A percentile compares a stretch with the other conserved stretches of the same genome.
Conservation (phyloP, 2,888 invertebrate species). For the Erpobdella octoculata region DNA sequence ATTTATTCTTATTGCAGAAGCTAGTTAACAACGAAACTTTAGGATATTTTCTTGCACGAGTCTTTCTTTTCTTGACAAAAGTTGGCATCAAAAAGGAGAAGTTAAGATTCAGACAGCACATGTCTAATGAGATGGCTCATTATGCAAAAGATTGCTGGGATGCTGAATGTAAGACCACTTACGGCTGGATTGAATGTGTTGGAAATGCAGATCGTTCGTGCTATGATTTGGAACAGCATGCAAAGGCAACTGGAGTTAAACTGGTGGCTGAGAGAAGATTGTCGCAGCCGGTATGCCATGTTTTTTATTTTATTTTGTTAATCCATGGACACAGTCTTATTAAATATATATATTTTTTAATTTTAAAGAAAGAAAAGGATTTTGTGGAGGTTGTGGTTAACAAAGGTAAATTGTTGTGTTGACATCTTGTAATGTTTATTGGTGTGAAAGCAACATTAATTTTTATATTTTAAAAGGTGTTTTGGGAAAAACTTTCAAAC, state of each 20-base stretch:
- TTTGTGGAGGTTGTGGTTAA: background rate
- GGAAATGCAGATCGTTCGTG: slow-evolving; percentile 98
- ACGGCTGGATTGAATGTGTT: slow-evolving; percentile 79
- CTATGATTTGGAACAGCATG: slow-evolving; percentile 88
- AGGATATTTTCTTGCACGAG: slow-evolving; percentile 93
- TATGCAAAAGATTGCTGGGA: slow-evolving; percentile 99
- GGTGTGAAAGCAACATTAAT: background rate
- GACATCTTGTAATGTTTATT: background rate
- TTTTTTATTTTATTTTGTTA: background rate
- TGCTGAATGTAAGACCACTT: slow-evolving; percentile 91
- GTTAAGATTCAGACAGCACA: slow-evolving; percentile 91
- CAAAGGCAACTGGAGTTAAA: slow-evolving; percentile 81
- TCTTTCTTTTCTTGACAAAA: slow-evolving; percentile 76
- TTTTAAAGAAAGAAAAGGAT: background rate
- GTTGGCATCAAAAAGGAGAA: slow-evolving; percentile 77
- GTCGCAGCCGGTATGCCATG: slow-evolving; percentile 61
- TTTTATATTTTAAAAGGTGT: slow-evolving; percentile 57
- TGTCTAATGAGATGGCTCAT: slow-evolving; percentile 99
- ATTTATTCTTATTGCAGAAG: slow-evolving; percentile 39
- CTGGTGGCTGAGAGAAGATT: slow-evolving; percentile 86
- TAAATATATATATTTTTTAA: background rate
- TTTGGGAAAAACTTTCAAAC: slow-evolving; percentile 85
- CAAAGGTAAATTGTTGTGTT: background rate
- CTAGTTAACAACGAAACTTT: slow-evolving; percentile 91
- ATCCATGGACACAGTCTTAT: no score